phyloP scores from a whole-genome alignment of 2,888 invertebrate genomes.

The Dioctria linearis region DNA sequence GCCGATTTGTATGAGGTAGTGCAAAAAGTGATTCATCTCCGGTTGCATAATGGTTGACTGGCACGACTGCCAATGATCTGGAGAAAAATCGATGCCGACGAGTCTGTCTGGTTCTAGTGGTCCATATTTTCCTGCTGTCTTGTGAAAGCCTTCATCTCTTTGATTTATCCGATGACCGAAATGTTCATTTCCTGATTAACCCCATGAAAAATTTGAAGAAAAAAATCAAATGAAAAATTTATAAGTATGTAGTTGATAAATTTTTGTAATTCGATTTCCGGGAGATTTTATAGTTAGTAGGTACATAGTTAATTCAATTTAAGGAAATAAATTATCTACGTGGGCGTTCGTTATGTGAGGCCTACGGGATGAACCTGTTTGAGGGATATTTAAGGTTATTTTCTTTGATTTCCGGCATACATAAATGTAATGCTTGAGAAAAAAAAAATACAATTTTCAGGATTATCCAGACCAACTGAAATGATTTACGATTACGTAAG shows the following conservation, averaged over 20 bases:
- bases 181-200: neutral
- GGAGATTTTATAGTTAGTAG: constrained; percentile 20
- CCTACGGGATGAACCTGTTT: constrained; percentile 19
- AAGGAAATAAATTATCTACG: constrained; percentile 1
- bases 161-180: constrained; percentile 13
- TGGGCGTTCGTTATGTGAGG: neutral
- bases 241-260: constrained; percentile 1
- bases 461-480: no score
- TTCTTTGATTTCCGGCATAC: neutral
- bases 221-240: neutral
- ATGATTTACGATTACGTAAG: no score
- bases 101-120: constrained; percentile 33
- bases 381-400: neutral
- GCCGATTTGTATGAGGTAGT: constrained; percentile 14
- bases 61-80: neutral
- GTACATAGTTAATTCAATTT: neutral
- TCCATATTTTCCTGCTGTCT: constrained; percentile 30
- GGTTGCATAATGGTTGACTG: constrained; percentile 27
- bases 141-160: neutral
- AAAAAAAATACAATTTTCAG: no score
- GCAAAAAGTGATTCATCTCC: constrained; percentile 29
- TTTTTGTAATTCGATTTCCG: constrained; percentile 8
- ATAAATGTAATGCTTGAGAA: no score
- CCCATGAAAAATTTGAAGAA: neutral
- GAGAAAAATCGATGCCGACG: constrained; percentile 9